Base-by-base conservation (phyloP, 2,888 invertebrate species). In the Coelinius sp. region DNA sequence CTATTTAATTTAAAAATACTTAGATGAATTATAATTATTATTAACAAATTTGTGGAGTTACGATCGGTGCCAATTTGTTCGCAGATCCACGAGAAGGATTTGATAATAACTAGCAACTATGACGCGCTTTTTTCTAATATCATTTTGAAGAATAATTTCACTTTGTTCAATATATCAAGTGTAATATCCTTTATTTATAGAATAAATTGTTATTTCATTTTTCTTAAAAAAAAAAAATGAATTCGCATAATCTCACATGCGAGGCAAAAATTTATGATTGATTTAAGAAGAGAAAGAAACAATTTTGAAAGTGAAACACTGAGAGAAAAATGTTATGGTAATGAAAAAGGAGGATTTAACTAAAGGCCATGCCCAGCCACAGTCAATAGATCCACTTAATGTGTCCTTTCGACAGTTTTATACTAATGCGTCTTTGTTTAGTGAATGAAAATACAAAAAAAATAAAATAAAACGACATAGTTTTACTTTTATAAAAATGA, bases 401-500 rank as follows among this genome's bases (percentile, higher is more conserved):
- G 74, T 79, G 76, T 76, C 74, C 75, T 70, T 82, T 79, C 74
- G 76, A 76, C 78, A 76, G 76, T 85, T 85, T 85, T 84, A 72
- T 85, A 85, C 80, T 82, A 81, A 83, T 76, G 77, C 76, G 79
- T 81, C 79, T 31, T 81, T 80, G 78, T 82, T 83, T 82, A 79
- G 81, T 78, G n/a, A 52, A 49, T 49, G 46, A 65, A 35, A 31
- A 56, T 25, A 27, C 25, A 1, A 25, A 24, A 24, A n/a, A 53
- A 56, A 27, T 25, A 35, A 25, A 59, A 49, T 49, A 49, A 49
- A 49, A 49, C 46, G 46, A 77, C 80, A 83, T 85, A 84, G 80
- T 81, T 80, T 83, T 83, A 84, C 80, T 83, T 84, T 84, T 84
- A 82, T 85, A 83, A 80, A 82, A 76, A 77, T 75, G 68, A 77